These are phyloP conservation scores for Phymorhynchus buccinoides DNA, from an alignment of 1,140 invertebrate species.

Conservation along the genomic window DNA sequence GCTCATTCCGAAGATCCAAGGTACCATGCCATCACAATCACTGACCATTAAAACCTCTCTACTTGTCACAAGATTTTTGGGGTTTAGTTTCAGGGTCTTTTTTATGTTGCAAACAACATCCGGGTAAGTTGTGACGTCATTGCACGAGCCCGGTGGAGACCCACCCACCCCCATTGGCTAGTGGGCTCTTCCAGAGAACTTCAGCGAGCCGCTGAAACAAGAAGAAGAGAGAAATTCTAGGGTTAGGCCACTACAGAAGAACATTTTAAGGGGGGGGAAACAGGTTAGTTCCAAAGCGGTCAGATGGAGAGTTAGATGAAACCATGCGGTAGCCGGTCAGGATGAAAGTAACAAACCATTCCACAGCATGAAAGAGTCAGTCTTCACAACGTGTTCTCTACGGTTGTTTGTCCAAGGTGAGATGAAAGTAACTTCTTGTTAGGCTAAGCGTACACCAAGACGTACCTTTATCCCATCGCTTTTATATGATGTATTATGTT, in stretches of 20 bases:
- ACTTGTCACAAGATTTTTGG: background rate
- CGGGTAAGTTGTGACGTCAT: constrained; percentile 36
- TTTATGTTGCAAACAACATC: constrained; percentile 12
- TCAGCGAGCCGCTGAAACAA: constrained; percentile 34
- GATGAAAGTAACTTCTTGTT: too few species aligned
- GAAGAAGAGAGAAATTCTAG: constrained; percentile 36
- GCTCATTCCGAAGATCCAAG: background rate
- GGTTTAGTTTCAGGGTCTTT: background rate
- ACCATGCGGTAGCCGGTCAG: too few species aligned
- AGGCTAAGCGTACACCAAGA: too few species aligned
- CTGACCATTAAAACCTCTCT: background rate
- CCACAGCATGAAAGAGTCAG: too few species aligned
- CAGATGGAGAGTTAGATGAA: constrained; percentile 12
- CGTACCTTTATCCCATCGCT: too few species aligned
- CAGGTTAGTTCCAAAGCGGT: background rate
- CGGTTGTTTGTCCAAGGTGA: too few species aligned
- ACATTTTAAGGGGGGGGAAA: background rate
- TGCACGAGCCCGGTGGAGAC: background rate
- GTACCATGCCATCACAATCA: background rate
- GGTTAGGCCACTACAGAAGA: constrained; percentile 1
- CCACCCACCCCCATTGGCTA: background rate
- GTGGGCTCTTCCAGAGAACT: background rate
- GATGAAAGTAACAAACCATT: too few species aligned
- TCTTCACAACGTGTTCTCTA: too few species aligned
- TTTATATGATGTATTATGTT: too few species aligned